A percentile compares a stretch with the other conserved stretches of the same genome.
Evolutionary conservation across 2,113 vertebrate species (phyloP).

Genomic region (Phycodurus eques): DNA sequence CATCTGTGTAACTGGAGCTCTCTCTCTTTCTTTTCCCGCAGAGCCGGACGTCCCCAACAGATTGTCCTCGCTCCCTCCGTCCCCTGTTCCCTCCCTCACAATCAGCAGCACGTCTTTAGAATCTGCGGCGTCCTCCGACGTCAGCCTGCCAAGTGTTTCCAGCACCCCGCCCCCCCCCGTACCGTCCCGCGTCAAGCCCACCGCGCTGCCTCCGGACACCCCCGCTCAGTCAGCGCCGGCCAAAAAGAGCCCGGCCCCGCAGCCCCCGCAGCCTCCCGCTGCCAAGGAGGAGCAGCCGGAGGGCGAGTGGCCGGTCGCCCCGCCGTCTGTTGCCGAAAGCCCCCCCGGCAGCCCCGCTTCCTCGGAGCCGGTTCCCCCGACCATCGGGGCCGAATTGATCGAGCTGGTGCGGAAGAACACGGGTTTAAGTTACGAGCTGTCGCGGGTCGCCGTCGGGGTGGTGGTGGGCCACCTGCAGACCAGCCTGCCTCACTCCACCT

Average conservation of each 20-base stretch:
- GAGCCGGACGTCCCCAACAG: conserved; percentile 68
- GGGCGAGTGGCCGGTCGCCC: conserved; percentile 53
- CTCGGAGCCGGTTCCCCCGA: conserved; percentile 73
- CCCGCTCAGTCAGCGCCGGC: conserved; percentile 31
- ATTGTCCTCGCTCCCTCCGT: conserved; percentile 59
- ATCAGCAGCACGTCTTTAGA: conserved; percentile 85
- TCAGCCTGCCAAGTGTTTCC: conserved; percentile 79
- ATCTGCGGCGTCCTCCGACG: conserved; percentile 77
- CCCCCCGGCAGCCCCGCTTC: conserved; percentile 50
- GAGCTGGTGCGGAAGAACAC: conserved; percentile 96
- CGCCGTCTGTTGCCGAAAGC: conserved; percentile 57
- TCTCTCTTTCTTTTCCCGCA: conserved; percentile 20
- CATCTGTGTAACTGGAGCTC: conserved; percentile 48
- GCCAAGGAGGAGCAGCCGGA: conserved; percentile 45
- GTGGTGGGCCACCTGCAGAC: conserved; percentile 93
- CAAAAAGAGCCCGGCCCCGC: conserved; percentile 62
- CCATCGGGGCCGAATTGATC: conserved; percentile 88
- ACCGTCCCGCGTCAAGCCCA: conserved; percentile 80
- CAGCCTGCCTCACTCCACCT: conserved; percentile 75
- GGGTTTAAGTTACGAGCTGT: conserved; percentile 89
- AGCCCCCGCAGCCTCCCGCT: conserved; percentile 54
- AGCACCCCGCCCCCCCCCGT: conserved; percentile 91
- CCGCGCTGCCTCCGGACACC: conserved; percentile 30
- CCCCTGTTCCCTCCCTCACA: conserved; percentile 74
- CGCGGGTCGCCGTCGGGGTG: conserved; percentile 89